Conservation (phyloP, 1,140 invertebrate species). For the Brachionus manjavacas region DNA sequence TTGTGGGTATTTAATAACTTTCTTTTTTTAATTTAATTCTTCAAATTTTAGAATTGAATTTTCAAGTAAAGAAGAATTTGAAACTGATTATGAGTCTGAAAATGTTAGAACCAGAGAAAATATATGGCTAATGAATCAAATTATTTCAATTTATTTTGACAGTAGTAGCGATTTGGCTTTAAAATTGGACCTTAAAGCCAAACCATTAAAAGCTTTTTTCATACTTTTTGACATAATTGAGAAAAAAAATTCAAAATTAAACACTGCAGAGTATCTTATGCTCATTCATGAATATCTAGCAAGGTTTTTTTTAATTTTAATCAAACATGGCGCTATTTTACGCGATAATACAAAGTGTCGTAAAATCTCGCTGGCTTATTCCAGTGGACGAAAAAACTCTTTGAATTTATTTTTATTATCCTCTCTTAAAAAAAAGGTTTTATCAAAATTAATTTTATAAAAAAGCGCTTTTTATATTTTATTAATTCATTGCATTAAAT, state of each 20-base stretch:
- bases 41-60: background rate
- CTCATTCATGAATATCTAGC: slow-evolving; percentile 12
- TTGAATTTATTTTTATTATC: too few species aligned
- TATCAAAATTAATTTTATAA: too few species aligned
- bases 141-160: slow-evolving; percentile 12
- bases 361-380: too few species aligned
- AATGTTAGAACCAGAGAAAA: background rate
- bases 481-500: background rate
- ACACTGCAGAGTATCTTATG: background rate
- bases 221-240: slow-evolving; percentile 17
- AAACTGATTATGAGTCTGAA: background rate
- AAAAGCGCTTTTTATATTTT: background rate
- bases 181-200: background rate
- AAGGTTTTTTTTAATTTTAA: background rate
- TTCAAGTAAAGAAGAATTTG: background rate
- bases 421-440: too few species aligned
- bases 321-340: too few species aligned
- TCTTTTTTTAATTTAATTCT: background rate
- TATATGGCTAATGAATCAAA: slow-evolving; percentile 37
- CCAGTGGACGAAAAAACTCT: background rate
- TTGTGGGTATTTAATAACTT: background rate
- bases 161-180: background rate
- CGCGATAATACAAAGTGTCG: too few species aligned
- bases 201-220: slow-evolving; percentile 38
- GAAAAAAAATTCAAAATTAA: background rate